Evolutionary conservation across 53 echinoderm and acorn worm genomes (phyloP), one percentile per base, ranked within the genome.

Genomic region (Patiria pectinifera): DNA sequence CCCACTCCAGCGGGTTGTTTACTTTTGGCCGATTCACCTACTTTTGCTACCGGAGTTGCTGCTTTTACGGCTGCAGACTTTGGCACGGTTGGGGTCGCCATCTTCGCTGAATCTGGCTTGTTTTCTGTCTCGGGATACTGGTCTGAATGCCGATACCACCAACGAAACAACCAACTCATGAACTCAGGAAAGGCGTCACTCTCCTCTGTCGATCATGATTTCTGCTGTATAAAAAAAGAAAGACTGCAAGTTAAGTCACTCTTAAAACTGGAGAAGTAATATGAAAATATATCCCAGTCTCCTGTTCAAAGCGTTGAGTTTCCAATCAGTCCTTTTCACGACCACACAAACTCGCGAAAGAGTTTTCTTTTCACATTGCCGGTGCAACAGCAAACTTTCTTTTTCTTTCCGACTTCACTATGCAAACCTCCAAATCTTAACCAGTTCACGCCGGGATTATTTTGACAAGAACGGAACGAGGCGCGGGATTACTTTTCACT

Each of bases 81-180:
- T 59, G 85, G 85, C 58, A 77, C 60, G 62, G 76, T 18, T 59
- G 87, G 87, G 26, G 77, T 87, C 9, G 78, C 87, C 77, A 77
- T 78, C 15, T 59, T 59, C 18, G 35, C 22, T 6, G 13, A 44
- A 87, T 76, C 78, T 14, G 70, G 70, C 70, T 70, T 18, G 19
- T 4, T 21, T 8, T 8, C 60, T 66, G 15, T 74, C 22, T 74
- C 24, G 5, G 8, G 22, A 18, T 22, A 24, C 74, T 23, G 74
- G 6, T 23, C 74, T 74, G 24, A 9, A 74, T 21, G 9, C 22
- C 10, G n/a, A 23, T 74, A 21, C 10, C 74, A 22, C 19, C 19
- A 21, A 74, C 24, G 74, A 74, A n/a, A 24, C 24, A 10, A 23
- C n/a, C 22, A 14, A 66, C 14, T 6, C 66, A 18, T 66, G 13